These are phyloP conservation scores for Cirrhinus molitorella DNA, from an alignment of 2,797 vertebrate genomes.

Conservation along the genomic window DNA sequence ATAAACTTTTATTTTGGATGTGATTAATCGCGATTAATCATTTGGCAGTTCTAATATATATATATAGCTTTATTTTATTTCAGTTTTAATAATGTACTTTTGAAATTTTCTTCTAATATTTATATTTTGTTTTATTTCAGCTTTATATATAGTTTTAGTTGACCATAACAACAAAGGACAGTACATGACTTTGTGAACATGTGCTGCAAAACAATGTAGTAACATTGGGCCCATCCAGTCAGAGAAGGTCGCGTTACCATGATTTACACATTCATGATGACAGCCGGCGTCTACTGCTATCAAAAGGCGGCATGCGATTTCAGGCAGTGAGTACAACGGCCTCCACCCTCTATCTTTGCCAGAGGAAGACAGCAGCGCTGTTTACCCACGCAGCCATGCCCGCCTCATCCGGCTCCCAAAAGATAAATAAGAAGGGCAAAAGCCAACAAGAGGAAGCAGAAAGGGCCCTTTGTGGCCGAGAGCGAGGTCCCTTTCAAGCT, in stretches of 20 bases:
- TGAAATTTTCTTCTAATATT: not conserved
- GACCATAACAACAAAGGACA: not conserved
- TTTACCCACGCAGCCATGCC: slow-evolving; percentile 63
- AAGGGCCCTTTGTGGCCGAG: slow-evolving; percentile 80
- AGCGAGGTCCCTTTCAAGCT: slow-evolving; percentile 83
- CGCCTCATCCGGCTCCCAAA: slow-evolving; percentile 75
- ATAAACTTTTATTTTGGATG: no score
- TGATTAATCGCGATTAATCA: no score
- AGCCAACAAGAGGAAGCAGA: slow-evolving; percentile 79
- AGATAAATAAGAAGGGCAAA: slow-evolving; percentile 83
- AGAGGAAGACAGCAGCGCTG: slow-evolving; percentile 62
- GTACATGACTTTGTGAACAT: not conserved
- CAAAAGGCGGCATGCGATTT: slow-evolving; percentile 17
- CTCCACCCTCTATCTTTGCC: slow-evolving; percentile 39
- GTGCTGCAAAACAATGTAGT: not conserved
- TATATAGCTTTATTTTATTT: no score
- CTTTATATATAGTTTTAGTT: not conserved
- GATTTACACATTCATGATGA: slow-evolving; percentile 13
- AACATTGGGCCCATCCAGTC: not conserved
- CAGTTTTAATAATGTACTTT: no score
- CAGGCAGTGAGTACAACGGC: slow-evolving; percentile 15
- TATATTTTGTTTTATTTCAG: not conserved
- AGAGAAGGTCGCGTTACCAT: not conserved
- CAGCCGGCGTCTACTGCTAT: not conserved
- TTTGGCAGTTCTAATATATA: no score